Conservation (phyloP, 2,113 vertebrate species). For the Seriola rivoliana region DNA sequence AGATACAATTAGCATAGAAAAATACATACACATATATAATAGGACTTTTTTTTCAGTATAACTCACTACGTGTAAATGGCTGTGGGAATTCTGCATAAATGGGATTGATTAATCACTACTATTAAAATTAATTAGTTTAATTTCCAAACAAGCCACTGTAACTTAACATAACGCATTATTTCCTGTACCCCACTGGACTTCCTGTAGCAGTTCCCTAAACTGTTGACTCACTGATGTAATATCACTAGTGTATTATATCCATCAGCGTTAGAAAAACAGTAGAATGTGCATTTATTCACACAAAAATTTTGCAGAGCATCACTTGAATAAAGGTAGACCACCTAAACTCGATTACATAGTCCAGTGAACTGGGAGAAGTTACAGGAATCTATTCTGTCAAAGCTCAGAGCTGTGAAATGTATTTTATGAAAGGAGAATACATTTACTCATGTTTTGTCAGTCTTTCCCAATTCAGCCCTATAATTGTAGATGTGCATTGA, state of each 20-base stretch:
- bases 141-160: not conserved
- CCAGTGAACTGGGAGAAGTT: constrained; percentile 51
- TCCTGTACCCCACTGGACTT: not conserved
- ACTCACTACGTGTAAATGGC: not conserved
- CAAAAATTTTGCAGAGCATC: constrained; percentile 19
- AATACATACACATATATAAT: too few species aligned
- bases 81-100: not conserved
- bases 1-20: too few species aligned
- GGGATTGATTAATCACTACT: not conserved
- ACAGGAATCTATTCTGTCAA: constrained; percentile 60
- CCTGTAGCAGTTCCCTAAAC: not conserved
- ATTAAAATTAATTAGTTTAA: not conserved
- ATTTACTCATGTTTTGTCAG: constrained; percentile 20
- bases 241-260: constrained; percentile 5
- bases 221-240: constrained; percentile 5
- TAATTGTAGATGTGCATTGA: constrained; percentile 39
- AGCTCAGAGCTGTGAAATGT: constrained; percentile 53
- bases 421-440: constrained; percentile 43
- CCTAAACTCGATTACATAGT: constrained; percentile 56
- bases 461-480: constrained; percentile 37
- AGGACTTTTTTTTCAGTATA: too few species aligned
- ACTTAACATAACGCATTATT: not conserved
- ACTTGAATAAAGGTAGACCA: constrained; percentile 44
- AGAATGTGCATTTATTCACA: constrained; percentile 35
- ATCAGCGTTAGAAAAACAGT: constrained; percentile 14